Evolutionary conservation across 2,888 invertebrate genomes (phyloP), one percentile per base, ranked within the genome.

Genomic region (Parochlus steinenii): DNA sequence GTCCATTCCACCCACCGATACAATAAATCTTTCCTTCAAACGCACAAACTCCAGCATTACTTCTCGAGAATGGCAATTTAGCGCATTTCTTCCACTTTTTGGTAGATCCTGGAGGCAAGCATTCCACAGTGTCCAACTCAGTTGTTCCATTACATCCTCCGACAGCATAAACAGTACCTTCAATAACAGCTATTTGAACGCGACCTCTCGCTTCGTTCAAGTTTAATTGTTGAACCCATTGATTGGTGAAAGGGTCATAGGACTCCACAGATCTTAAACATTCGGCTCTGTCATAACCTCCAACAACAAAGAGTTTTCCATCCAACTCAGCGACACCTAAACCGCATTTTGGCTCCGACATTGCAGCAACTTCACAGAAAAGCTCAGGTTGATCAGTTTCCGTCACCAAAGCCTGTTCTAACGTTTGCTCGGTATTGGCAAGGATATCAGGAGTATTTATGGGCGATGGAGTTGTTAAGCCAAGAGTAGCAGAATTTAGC

Each of bases 141-240:
- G 71, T 69, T 42, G 75, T 74, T 1, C 87, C 89, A 58, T 86
- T 82, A 46, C 79, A 80, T 23, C 85, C 86, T 37, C 83, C 86
- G 31, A 82, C 64, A 23, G 75, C 81, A 58, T 73, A 82, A n/a
- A 85, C 67, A 42, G 65, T 64, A 43, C 67, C 72, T 30, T 65
- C 63, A 8, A 80, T 61, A 39, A 73, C 69, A 11, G 78, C 76
- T 23, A 79, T 73, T 46, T 79, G 75, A 59, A 85, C 81, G 18
- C 87, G 65, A 1, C 85, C 86, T 40, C 87, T 64, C 38, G 76
- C 71, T 42, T 72, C 68, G 37, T 65, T 66, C 83, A 87, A 81
- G 42, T 68, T 65, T 1, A 76, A 67, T 48, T 79, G 57, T 16
- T 63, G 52, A 26, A 59, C 52, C 86, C 87, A 87, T 34, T 58